Conservation (phyloP, 1,140 invertebrate species). For the Drosophila azteca region DNA sequence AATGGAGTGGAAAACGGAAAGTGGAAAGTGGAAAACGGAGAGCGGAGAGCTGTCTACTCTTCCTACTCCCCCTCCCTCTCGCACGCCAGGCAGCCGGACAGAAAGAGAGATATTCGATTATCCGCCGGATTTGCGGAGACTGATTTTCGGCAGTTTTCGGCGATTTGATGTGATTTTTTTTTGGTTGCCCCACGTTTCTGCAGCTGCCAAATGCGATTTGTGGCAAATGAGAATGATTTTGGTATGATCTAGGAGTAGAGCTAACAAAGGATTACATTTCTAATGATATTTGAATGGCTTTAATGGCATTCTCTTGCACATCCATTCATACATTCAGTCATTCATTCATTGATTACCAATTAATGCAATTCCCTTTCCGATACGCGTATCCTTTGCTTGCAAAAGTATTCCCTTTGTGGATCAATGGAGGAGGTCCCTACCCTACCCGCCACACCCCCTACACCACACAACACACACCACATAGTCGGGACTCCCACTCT, state of each 20-base stretch:
- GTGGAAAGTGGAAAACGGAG: too few relatives aligned
- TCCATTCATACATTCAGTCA: neutral
- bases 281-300: neutral
- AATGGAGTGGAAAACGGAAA: constrained; percentile 65
- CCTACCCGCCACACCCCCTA: too few relatives aligned
- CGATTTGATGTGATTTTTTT: too few relatives aligned
- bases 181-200: too few relatives aligned
- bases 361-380: constrained; percentile 22
- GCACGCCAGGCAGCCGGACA: constrained; percentile 22
- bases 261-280: too few relatives aligned
- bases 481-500: too few relatives aligned
- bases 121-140: constrained; percentile 38
- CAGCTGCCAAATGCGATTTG: constrained; percentile 12
- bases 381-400: constrained; percentile 11
- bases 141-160: constrained; percentile 37
- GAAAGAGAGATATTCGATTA: constrained; percentile 54
- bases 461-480: too few relatives aligned
- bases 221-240: too few relatives aligned
- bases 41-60: constrained; percentile 7
- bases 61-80: neutral
- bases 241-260: too few relatives aligned
- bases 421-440: too few relatives aligned
- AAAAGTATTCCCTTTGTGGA: constrained; percentile 6
- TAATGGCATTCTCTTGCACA: neutral
- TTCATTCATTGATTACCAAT: neutral